These are phyloP conservation scores for Macaria notata DNA, from an alignment of 2,888 invertebrate species.

Conservation along the genomic window DNA sequence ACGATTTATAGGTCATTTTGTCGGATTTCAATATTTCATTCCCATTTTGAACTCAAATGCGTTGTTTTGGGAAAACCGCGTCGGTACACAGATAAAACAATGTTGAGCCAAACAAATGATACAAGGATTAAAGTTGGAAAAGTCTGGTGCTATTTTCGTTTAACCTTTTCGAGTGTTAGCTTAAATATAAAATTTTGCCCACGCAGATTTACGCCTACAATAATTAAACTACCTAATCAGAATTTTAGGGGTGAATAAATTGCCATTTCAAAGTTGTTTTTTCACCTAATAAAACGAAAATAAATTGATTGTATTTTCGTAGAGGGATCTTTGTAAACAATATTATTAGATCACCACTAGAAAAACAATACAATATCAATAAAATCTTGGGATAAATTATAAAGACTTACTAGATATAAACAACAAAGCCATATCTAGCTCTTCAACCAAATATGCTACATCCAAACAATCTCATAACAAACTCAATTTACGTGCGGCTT, in stretches of 20 bases:
- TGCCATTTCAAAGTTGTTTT: no score
- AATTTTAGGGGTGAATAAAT: no score
- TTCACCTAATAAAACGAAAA: no score
- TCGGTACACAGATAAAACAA: constrained; percentile 1
- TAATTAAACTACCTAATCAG: neutral
- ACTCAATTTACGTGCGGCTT: constrained; percentile 16
- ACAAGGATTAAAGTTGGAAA: constrained; percentile 12
- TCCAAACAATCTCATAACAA: constrained; percentile 6
- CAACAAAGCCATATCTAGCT: no score
- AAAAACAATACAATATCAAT: no score
- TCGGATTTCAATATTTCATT: constrained; percentile 38
- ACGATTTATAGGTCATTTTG: constrained; percentile 39
- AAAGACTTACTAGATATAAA: no score
- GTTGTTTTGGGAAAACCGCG: neutral
- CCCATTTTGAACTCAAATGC: constrained; percentile 24
- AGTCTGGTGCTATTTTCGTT: constrained; percentile 6
- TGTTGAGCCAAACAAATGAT: constrained; percentile 6
- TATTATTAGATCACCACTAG: no score
- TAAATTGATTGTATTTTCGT: no score
- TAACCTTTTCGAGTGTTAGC: neutral
- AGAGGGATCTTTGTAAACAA: no score
- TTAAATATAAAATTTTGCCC: neutral
- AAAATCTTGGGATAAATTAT: no score
- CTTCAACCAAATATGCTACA: no score
- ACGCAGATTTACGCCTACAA: neutral